Base-by-base conservation (phyloP, 2,888 invertebrate genomes). In the Ophonus ardosiacus region DNA sequence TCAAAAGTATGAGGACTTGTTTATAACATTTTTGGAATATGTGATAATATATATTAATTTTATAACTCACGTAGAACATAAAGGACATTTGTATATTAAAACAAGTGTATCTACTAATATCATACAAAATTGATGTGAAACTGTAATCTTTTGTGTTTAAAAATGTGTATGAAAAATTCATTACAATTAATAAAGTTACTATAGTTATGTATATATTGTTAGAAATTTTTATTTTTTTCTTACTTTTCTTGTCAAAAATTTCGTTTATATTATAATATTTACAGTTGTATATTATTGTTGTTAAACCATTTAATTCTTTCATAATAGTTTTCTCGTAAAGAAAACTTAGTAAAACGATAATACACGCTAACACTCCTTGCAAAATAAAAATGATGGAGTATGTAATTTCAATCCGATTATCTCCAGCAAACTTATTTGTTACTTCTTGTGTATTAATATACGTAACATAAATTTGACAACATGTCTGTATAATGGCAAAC, bases 211-310 rank as follows among this genome's bases (percentile, higher is more conserved):
- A 68, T n/a, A 7, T n/a, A 7, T 7, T 38, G 0, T 21, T 68
- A 13, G 7, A 4, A 8, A 24, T 38, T 15, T 78, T 57, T 24
- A 57, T 56, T 78, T 78, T 56, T 7, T 6, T 56, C n/a, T 78
- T 51, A 15, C 7, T 21, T 56, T 76, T 78, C 1, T 8, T 18
- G 18, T 57, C 78, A 78, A 43, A 51, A 21, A 57, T 31, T 78
- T 56, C 24, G 24, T 57, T 78, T n/a, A 78, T 57, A 78, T 78
- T 21, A n/a, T 57, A 78, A 21, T 51, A 21, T 78, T 56, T 78
- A 57, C 78, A 78, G 24, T 78, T 56, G 24, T 57, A 68, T 31
- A 68, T 68, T 31, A 68, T 68, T n/a, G 68, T 7, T 38, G 31
- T 10, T 68, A 68, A 38, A n/a, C 68, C 68, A 15, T 68, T 31